Percentiles rank a stretch among this genome's conserved stretches.
Conservation (phyloP, 1,140 invertebrate genomes). For the Yoshiicerus persimilis region DNA sequence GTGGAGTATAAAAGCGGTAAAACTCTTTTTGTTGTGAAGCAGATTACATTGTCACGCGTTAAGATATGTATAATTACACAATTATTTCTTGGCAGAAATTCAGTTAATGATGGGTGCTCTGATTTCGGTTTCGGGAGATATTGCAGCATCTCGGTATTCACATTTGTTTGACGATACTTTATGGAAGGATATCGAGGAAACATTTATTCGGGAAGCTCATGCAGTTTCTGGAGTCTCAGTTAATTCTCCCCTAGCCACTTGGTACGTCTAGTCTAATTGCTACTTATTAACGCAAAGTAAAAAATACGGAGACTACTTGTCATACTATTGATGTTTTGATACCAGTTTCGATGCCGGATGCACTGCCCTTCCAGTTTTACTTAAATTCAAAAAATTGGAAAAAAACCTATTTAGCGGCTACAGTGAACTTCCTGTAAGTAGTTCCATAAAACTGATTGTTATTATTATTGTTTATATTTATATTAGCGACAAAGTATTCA, state of each 20-base stretch:
- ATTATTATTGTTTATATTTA: too few species aligned
- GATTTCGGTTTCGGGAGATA: slow-evolving; percentile 76
- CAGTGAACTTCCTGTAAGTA: slow-evolving; percentile 81
- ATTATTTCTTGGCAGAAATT: slow-evolving; percentile 62
- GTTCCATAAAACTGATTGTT: not conserved
- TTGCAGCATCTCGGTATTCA: slow-evolving; percentile 78
- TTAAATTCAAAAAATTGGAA: slow-evolving; percentile 91
- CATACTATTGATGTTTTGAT: slow-evolving; percentile 35
- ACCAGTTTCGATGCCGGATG: slow-evolving; percentile 85
- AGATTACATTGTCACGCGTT: not conserved
- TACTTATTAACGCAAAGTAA: too few species aligned
- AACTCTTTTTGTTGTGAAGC: not conserved
- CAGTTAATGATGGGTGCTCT: slow-evolving; percentile 86
- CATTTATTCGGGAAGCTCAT: slow-evolving; percentile 91
- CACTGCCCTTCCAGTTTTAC: slow-evolving; percentile 84
- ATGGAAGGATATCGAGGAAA: slow-evolving; percentile 82
- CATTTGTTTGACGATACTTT: slow-evolving; percentile 74
- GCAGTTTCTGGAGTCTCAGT: slow-evolving; percentile 84
- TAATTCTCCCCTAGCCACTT: slow-evolving; percentile 75
- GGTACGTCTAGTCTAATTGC: slow-evolving; percentile 56
- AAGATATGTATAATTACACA: too few species aligned
- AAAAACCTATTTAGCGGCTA: slow-evolving; percentile 83
- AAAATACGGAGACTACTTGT: not conserved
- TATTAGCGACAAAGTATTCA: too few species aligned
- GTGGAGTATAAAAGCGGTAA: slow-evolving; percentile 75